A percentile compares a stretch with the other conserved stretches of the same genome.
phyloP scores from a whole-genome alignment of 2,113 vertebrate genomes.

The Brachypodius melanocephalos region DNA sequence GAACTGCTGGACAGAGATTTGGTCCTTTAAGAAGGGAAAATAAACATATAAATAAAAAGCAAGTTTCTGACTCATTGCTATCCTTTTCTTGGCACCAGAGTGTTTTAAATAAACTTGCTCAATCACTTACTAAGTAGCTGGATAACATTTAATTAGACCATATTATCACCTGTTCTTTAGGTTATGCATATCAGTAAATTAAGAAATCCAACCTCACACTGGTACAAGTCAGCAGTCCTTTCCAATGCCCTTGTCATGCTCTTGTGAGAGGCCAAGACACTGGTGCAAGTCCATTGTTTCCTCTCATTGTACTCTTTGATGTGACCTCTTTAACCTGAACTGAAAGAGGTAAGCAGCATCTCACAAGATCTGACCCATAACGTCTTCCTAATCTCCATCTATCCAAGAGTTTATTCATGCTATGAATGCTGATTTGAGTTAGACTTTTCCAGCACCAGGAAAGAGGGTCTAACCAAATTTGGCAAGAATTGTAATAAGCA shows the following conservation, averaged over 20 bases:
- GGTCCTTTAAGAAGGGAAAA: background rate
- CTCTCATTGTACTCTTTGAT: background rate
- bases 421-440: background rate
- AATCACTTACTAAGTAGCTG: background rate
- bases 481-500: background rate
- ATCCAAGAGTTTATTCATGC: background rate
- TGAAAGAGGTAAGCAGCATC: background rate
- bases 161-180: background rate
- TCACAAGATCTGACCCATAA: background rate
- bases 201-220: background rate
- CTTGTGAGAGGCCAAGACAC: background rate
- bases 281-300: background rate
- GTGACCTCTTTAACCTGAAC: background rate
- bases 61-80: background rate
- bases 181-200: background rate
- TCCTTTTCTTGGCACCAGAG: background rate
- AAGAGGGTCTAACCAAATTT: background rate
- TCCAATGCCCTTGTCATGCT: background rate
- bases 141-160: background rate
- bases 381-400: background rate
- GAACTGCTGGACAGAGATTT: background rate
- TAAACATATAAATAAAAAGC: background rate
- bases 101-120: background rate
- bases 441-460: background rate
- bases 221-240: background rate